A percentile compares a stretch with the other conserved stretches of the same genome.
Evolutionary conservation across 2,113 vertebrate species (phyloP).

Genomic region (Elephas maximus): DNA sequence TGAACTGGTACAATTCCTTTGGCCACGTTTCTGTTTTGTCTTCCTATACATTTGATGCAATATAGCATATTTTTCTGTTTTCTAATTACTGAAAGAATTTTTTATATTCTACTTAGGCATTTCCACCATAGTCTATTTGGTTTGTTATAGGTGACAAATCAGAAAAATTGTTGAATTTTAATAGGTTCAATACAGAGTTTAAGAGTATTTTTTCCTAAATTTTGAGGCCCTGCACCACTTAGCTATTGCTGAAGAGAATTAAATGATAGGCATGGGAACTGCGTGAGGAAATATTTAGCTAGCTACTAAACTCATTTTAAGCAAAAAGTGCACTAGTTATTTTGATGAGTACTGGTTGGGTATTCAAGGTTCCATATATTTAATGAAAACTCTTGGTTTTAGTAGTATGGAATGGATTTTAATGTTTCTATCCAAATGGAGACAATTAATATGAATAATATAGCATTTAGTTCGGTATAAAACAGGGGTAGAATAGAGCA

Average conservation of each 20-base stretch:
- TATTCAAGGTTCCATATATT: background rate
- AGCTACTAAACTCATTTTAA: background rate
- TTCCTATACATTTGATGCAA: background rate
- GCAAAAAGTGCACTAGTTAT: background rate
- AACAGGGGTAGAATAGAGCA: background rate
- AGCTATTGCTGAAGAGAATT: background rate
- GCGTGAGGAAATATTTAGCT: background rate
- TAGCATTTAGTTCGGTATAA: background rate
- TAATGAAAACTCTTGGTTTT: background rate
- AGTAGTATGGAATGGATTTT: background rate
- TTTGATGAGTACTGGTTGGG: background rate
- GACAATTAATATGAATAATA: background rate
- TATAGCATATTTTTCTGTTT: background rate
- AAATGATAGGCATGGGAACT: background rate
- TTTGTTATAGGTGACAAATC: background rate
- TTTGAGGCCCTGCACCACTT: background rate
- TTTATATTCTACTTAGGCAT: background rate
- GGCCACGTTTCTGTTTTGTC: background rate
- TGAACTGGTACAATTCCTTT: background rate
- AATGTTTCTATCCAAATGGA: background rate
- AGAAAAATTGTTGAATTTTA: background rate
- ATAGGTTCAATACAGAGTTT: background rate
- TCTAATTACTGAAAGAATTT: background rate
- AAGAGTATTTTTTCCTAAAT: background rate
- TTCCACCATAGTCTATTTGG: background rate